Evolutionary conservation across 92 coral and sea anemone genomes (phyloP).

Genomic region (Epizoanthus illoricatus): DNA sequence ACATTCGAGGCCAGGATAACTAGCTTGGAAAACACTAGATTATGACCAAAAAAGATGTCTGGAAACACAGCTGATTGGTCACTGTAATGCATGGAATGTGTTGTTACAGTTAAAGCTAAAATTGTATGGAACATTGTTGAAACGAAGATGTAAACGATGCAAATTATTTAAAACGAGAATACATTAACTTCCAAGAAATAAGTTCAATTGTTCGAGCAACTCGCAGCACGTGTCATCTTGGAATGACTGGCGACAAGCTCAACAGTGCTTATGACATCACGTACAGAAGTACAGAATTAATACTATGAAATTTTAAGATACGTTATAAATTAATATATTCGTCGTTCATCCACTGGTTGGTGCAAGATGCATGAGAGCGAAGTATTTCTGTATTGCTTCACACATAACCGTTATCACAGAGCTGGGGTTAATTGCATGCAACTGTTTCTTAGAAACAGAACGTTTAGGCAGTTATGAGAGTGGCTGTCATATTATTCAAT

Average conservation of each 20-base stretch:
- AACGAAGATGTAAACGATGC: not conserved
- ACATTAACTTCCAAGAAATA: not conserved
- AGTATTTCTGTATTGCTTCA: not conserved
- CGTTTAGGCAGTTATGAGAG: not conserved
- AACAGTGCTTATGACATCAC: not conserved
- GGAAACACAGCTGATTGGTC: not conserved
- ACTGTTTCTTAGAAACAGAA: slow-evolving; percentile 15
- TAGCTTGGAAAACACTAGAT: not conserved
- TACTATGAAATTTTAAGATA: not conserved
- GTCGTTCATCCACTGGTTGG: slow-evolving; percentile 1
- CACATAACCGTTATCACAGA: not conserved
- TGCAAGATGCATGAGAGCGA: not conserved
- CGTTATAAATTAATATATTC: not conserved
- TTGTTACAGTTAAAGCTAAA: too few species aligned
- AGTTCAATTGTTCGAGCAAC: too few species aligned
- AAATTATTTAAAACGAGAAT: slow-evolving; percentile 27
- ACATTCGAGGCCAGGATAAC: too few species aligned
- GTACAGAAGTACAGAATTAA: not conserved
- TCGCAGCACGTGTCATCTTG: too few species aligned
- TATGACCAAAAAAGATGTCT: not conserved
- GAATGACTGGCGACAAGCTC: not conserved
- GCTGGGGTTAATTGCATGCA: not conserved
- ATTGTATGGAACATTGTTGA: not conserved
- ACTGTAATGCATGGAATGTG: not conserved
- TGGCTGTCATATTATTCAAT: too few species aligned